A percentile compares a stretch with the other conserved stretches of the same genome.
Evolutionary conservation across 2,113 vertebrate genomes (phyloP).

Genomic region (Hippolais icterina): DNA sequence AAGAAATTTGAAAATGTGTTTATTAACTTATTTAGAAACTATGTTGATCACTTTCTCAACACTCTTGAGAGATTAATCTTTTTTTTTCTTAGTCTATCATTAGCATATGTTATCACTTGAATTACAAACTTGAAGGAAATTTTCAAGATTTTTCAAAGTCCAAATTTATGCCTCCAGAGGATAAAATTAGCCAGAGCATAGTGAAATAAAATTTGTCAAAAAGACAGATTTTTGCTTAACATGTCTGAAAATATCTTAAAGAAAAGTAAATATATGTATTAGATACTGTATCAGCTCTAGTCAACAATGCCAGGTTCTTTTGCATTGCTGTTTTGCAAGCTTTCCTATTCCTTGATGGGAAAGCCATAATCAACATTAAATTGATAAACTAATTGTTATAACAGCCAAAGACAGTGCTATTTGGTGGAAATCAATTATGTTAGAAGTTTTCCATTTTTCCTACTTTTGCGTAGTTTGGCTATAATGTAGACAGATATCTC

Average conservation of each 20-base stretch:
- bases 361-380: constrained; percentile 14
- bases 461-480: background rate
- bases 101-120: background rate
- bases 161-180: background rate
- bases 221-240: background rate
- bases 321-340: background rate
- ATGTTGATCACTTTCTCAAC: background rate
- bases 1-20: background rate
- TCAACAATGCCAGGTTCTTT: background rate
- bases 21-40: background rate
- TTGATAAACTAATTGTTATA: constrained; percentile 52
- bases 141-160: background rate
- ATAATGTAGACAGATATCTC: constrained; percentile 28
- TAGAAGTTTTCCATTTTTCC: constrained; percentile 45
- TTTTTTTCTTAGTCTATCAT: background rate
- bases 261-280: background rate
- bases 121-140: background rate
- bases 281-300: background rate
- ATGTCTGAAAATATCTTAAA: background rate
- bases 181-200: background rate
- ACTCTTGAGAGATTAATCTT: background rate
- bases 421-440: constrained; percentile 23
- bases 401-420: constrained; percentile 20
- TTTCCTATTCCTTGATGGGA: background rate
- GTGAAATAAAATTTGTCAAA: background rate